These are phyloP conservation scores for Romanomermis culicivorax DNA, from an alignment of 2,888 invertebrate species.

Conservation along the genomic window DNA sequence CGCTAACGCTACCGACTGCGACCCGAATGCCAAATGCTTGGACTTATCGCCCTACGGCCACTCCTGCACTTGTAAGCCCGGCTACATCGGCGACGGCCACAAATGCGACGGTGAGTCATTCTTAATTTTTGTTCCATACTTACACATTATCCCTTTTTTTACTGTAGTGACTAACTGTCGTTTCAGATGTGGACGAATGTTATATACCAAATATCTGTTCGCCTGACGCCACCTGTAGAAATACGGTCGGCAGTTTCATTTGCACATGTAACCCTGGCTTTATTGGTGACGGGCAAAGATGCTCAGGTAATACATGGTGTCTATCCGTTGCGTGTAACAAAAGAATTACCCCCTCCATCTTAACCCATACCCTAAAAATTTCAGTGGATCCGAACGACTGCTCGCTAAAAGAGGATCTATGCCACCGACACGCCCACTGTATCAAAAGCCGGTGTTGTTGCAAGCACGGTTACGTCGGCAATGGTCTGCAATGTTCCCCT, in stretches of 20 bases:
- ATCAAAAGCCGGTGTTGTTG: too few species aligned
- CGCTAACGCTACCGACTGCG: conserved; percentile 18
- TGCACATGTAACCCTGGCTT: conserved; percentile 34
- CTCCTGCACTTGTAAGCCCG: conserved; percentile 54
- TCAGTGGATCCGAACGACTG: too few species aligned
- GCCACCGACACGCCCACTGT: too few species aligned
- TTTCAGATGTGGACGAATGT: conserved; percentile 24
- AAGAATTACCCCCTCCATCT: too few species aligned
- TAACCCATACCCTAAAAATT: too few species aligned
- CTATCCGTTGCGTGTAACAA: too few species aligned
- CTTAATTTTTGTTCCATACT: too few species aligned
- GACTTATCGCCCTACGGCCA: conserved; percentile 22
- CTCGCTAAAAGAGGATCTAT: too few species aligned
- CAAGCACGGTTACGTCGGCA: background rate
- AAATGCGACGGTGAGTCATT: conserved; percentile 24
- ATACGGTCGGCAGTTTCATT: conserved; percentile 44
- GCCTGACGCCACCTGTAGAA: conserved; percentile 40
- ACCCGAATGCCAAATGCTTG: conserved; percentile 23
- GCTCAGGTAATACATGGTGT: conserved; percentile 9
- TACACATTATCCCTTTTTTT: too few species aligned
- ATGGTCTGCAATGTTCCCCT: background rate
- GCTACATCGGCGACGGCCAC: conserved; percentile 52
- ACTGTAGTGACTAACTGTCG: too few species aligned
- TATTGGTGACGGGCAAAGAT: conserved; percentile 8
- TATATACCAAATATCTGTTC: conserved; percentile 19